Base-by-base conservation (phyloP, 2,113 vertebrate genomes). In the Vulpes lagopus region DNA sequence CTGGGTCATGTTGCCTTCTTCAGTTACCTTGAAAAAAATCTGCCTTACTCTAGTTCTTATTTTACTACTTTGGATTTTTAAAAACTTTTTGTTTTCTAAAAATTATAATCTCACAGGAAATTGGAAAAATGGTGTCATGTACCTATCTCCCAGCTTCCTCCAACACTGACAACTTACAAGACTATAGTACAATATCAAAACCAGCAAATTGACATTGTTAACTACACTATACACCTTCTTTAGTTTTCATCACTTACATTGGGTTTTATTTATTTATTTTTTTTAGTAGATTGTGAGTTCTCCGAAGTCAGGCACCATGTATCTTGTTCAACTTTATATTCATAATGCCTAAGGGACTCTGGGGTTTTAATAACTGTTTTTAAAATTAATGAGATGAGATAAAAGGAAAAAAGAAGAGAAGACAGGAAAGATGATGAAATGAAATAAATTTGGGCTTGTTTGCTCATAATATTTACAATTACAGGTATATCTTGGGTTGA, bases 381-480 rank as follows among this genome's bases (percentile, higher is more conserved):
- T 51, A 62, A 20, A 53, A 59, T 30, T 51, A 93, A 60, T n/a
- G 30, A 86, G 32, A 71, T 71, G 22, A 89, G 23, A 86, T 69
- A 19, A 87, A n/a, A 74, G 1, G 57, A 38, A 55, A 8, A 20
- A 3, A 19, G 5, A 92, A 16, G 8, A 71, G 10, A 49, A 35
- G 8, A 27, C 11, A 71, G 43, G 43, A 84, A 32, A 64, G 14
- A 7, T 71, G 32, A 89, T 57, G 53, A 83, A 55, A 92, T 51
- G 19, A 91, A 83, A 94, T 78, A 78, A 85, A 71, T 32, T 43
- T 76, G 35, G 65, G 19, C 4, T 74, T 71, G 10, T 80, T 85
- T 84, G 74, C 32, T 97, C 12, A 64, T 51, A n/a, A 62, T 74
- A 64, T 78, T 96, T 92, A 79, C 17, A 95, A 80, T 64, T 79